Conservation (phyloP, 1,140 invertebrate species). For the Varroa destructor region DNA sequence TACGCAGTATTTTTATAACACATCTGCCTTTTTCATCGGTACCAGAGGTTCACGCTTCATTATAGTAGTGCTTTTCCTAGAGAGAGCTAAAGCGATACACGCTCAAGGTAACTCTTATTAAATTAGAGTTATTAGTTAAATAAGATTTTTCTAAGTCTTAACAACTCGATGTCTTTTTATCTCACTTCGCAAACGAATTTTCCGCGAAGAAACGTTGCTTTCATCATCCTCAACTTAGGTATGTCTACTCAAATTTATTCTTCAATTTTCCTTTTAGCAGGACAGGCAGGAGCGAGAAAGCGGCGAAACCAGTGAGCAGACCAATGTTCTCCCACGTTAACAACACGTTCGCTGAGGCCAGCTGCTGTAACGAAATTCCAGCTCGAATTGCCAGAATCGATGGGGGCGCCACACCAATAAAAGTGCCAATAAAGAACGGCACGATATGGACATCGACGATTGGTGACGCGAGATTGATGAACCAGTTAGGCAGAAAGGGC, state of each 20-base stretch:
- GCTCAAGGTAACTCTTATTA: no score
- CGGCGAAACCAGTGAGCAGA: conserved; percentile 42
- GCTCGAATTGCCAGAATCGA: conserved; percentile 95
- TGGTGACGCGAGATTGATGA: conserved; percentile 93
- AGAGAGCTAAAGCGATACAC: no score
- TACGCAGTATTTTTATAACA: no score
- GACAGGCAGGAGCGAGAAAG: conserved; percentile 76
- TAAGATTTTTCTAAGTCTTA: no score
- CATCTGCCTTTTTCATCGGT: no score
- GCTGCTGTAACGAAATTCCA: conserved; percentile 80
- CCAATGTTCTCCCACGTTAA: conserved; percentile 79
- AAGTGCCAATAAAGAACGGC: conserved; percentile 86
- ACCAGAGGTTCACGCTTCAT: no score
- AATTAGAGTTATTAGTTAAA: no score
- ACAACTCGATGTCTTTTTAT: no score
- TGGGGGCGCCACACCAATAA: conserved; percentile 70
- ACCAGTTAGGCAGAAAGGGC: conserved; percentile 97
- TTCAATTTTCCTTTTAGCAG: conserved; percentile 69
- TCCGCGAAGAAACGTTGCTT: no score
- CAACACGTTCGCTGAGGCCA: conserved; percentile 75
- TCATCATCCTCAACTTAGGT: no score
- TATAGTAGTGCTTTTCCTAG: no score
- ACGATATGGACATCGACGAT: conserved; percentile 83
- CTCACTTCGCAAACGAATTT: no score
- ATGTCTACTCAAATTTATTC: conserved; percentile 57